These are phyloP conservation scores for Spondyliosoma cantharus DNA, from an alignment of 2,797 vertebrate species.

Conservation along the genomic window DNA sequence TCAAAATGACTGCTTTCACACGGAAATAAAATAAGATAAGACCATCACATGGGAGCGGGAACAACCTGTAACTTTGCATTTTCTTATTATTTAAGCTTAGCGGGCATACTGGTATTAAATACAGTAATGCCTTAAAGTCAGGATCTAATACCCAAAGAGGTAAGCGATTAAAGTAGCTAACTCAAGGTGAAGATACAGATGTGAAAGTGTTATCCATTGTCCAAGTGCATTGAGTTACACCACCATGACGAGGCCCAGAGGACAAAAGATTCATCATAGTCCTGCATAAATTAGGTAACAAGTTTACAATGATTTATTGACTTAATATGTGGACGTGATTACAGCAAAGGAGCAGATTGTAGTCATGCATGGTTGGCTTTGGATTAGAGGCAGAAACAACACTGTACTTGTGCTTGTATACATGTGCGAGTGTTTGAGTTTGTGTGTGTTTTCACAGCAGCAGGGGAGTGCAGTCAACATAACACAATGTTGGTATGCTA, in stretches of 20 bases:
- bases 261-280: slow-evolving; percentile 79
- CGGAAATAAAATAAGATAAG: slow-evolving; percentile 35
- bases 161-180: slow-evolving; percentile 45
- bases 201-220: slow-evolving; percentile 61
- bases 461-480: slow-evolving; percentile 50
- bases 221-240: slow-evolving; percentile 46
- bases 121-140: slow-evolving; percentile 38
- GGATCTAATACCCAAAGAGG: slow-evolving; percentile 40
- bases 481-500: slow-evolving; percentile 68
- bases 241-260: slow-evolving; percentile 64
- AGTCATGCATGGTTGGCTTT: slow-evolving; percentile 74
- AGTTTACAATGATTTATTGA: slow-evolving; percentile 83
- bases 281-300: slow-evolving; percentile 79
- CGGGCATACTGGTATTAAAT: slow-evolving; percentile 25
- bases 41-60: slow-evolving; percentile 29
- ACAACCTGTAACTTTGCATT: slow-evolving; percentile 38
- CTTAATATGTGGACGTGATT: slow-evolving; percentile 81
- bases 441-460: slow-evolving; percentile 36
- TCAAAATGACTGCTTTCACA: slow-evolving; percentile 35
- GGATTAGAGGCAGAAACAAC: slow-evolving; percentile 75
- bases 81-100: slow-evolving; percentile 39
- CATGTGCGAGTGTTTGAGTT: slow-evolving; percentile 11
- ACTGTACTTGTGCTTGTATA: slow-evolving; percentile 42
- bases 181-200: slow-evolving; percentile 62
- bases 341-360: slow-evolving; percentile 80